A percentile compares a stretch with the other conserved stretches of the same genome.
phyloP scores from a whole-genome alignment of 2,113 vertebrate genomes.

The Labeo catla region DNA sequence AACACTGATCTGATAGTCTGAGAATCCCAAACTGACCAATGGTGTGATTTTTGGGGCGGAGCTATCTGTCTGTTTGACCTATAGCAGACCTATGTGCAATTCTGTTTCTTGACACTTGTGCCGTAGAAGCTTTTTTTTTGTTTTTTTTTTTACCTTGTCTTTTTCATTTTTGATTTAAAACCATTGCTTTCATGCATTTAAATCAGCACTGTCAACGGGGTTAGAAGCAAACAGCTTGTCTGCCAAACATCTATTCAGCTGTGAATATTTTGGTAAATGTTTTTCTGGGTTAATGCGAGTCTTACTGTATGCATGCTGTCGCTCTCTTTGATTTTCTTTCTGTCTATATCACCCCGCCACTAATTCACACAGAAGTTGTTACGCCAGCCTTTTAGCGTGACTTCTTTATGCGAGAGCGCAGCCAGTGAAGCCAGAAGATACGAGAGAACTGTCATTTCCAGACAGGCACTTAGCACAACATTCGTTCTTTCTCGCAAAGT shows the following conservation, averaged over 20 bases:
- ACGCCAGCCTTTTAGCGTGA: background rate
- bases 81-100: background rate
- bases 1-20: background rate
- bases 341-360: background rate
- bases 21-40: background rate
- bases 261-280: background rate
- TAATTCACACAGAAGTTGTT: background rate
- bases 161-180: background rate
- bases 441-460: constrained; percentile 46
- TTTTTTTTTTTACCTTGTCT: background rate
- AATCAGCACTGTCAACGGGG: background rate
- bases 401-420: constrained; percentile 24
- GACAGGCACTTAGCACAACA: constrained; percentile 31
- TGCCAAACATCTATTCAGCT: constrained; percentile 4
- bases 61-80: background rate
- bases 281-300: constrained; percentile 1
- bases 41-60: background rate
- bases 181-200: background rate
- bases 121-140: background rate
- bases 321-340: constrained; percentile 12
- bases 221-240: background rate
- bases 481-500: constrained; percentile 39
- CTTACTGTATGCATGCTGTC: background rate
- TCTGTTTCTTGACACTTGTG: background rate
- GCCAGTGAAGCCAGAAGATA: constrained; percentile 24